Conservation (phyloP, 2,888 invertebrate genomes). For the Ophion ventricosus region DNA sequence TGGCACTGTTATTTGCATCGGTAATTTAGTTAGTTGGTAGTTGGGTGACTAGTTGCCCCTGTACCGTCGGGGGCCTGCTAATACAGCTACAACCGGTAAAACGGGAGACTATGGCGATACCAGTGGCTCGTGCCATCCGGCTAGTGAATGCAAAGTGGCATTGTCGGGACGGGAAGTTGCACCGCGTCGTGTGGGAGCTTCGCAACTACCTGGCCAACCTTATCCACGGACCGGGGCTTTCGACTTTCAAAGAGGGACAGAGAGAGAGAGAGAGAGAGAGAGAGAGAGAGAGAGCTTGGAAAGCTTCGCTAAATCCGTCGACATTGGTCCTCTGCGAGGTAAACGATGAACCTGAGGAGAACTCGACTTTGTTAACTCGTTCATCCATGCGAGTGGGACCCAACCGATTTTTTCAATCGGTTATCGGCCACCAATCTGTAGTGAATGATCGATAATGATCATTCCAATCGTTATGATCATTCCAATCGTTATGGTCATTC, state of each 20-base stretch:
- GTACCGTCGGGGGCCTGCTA: neutral
- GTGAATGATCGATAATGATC: neutral
- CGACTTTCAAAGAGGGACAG: slow-evolving; percentile 1
- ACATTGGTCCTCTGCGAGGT: slow-evolving; percentile 16
- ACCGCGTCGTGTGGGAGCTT: slow-evolving; percentile 6
- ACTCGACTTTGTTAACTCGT: slow-evolving; percentile 45
- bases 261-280: neutral
- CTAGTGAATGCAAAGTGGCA: slow-evolving; percentile 79
- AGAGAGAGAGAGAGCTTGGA: slow-evolving; percentile 4
- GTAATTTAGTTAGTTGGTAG: slow-evolving; percentile 78
- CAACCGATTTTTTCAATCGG: neutral
- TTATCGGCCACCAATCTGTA: neutral
- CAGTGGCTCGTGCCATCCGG: slow-evolving; percentile 65
- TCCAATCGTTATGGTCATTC: neutral
- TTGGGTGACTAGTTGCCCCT: slow-evolving; percentile 61
- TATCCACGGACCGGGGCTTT: slow-evolving; percentile 20
- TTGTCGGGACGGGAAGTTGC: slow-evolving; percentile 68
- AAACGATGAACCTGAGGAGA: slow-evolving; percentile 34
- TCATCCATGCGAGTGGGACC: slow-evolving; percentile 18
- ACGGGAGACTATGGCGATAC: slow-evolving; percentile 60
- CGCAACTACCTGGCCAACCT: slow-evolving; percentile 68
- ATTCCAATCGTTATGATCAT: no score
- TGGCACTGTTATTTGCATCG: slow-evolving; percentile 81
- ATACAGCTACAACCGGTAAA: slow-evolving; percentile 27
- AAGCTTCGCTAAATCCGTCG: slow-evolving; percentile 44